Percentiles rank a stretch among this genome's conserved stretches.
Evolutionary conservation across 2,888 invertebrate genomes (phyloP).

Genomic region (Agonopterix arenella): DNA sequence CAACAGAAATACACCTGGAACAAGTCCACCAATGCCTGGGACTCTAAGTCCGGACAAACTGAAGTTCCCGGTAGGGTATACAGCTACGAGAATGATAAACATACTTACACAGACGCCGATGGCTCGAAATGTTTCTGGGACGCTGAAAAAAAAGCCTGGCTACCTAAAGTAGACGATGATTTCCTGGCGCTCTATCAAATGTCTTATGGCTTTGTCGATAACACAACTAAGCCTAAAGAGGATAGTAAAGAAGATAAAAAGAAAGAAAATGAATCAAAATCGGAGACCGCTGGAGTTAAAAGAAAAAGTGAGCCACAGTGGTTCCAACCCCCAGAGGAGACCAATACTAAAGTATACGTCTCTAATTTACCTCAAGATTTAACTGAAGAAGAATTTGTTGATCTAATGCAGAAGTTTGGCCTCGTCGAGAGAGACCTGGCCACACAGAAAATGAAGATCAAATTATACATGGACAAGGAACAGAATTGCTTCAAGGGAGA

Average conservation of each 20-base stretch:
- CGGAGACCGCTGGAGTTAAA: constrained; percentile 69
- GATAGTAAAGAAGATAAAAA: constrained; percentile 39
- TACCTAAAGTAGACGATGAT: constrained; percentile 97
- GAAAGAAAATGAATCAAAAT: constrained; percentile 38
- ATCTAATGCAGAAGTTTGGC: constrained; percentile 97
- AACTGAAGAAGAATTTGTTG: constrained; percentile 92
- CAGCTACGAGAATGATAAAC: constrained; percentile 85
- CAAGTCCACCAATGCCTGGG: constrained; percentile 68
- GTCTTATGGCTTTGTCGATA: constrained; percentile 91
- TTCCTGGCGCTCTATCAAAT: constrained; percentile 98
- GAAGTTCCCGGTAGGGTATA: constrained; percentile 67
- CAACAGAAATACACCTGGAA: constrained; percentile 83
- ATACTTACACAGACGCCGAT: constrained; percentile 90
- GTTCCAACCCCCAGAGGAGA: constrained; percentile 92
- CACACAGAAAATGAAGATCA: constrained; percentile 89
- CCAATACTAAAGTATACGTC: constrained; percentile 97
- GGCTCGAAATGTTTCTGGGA: constrained; percentile 96
- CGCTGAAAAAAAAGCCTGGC: constrained; percentile 93
- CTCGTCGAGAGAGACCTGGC: constrained; percentile 92
- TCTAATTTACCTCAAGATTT: constrained; percentile 92
- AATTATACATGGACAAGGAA: constrained; percentile 90
- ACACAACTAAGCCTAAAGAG: constrained; percentile 50
- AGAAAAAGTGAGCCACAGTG: constrained; percentile 82
- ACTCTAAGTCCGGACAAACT: constrained; percentile 38
- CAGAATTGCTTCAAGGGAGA: constrained; percentile 94